Evolutionary conservation across 2,888 invertebrate species (phyloP).

Genomic region (Drosophila siamana): DNA sequence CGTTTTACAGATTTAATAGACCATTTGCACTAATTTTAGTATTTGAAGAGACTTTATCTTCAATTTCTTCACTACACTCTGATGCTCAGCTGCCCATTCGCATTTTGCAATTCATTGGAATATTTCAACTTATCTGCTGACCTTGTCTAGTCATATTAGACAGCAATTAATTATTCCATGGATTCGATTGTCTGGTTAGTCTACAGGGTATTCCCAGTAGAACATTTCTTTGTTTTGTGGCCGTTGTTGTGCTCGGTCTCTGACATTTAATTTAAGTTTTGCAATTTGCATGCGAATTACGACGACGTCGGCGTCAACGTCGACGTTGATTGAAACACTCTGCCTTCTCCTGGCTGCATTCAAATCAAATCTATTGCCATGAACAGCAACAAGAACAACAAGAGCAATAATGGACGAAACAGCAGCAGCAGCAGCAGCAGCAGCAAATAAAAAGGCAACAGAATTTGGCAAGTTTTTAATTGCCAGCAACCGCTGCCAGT

Average conservation of each 20-base stretch:
- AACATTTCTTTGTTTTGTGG: not conserved
- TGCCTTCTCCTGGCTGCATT: slow-evolving; percentile 15
- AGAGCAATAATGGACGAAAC: slow-evolving; percentile 15
- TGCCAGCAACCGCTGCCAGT: slow-evolving; percentile 77
- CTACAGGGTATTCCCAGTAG: not conserved
- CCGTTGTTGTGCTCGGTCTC: slow-evolving; percentile 16
- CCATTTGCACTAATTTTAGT: no score
- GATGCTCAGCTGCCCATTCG: no score
- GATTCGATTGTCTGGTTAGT: not conserved
- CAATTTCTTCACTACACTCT: no score
- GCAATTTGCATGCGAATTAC: slow-evolving; percentile 73
- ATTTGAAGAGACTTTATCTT: no score
- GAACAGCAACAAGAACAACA: slow-evolving; percentile 4
- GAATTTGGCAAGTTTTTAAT: slow-evolving; percentile 73
- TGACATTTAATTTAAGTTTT: slow-evolving; percentile 79
- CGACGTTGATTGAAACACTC: slow-evolving; percentile 58
- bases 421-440: no score
- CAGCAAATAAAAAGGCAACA: slow-evolving; percentile 23
- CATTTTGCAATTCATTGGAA: no score
- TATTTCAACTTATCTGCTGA: no score
- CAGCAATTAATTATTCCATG: not conserved
- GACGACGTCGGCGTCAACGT: slow-evolving; percentile 15
- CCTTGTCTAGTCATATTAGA: not conserved
- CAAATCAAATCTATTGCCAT: slow-evolving; percentile 57
- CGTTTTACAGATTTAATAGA: no score